Base-by-base conservation (phyloP, 35 echinoderm and acorn worm species). In the Lytechinus pictus region DNA sequence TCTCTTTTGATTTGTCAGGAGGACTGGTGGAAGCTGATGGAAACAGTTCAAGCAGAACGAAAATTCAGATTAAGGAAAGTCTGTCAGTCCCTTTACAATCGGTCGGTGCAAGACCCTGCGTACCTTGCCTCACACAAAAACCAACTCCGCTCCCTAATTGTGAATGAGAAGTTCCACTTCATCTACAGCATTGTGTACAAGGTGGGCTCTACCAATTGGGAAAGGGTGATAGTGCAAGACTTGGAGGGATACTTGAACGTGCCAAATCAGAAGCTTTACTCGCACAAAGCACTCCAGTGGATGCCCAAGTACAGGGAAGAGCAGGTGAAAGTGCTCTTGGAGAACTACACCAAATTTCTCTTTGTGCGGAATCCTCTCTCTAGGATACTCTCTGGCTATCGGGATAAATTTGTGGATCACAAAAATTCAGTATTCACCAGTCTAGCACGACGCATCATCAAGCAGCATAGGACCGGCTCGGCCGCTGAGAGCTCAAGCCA, bases 331-430 rank as follows among this genome's bases (percentile, higher is more conserved):
- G 28, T 97, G 13, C 88, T 86, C 53, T 86, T 99, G 89, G 53
- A 92, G 28, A 95, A 61, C 14, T 99, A 99, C 96, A 97, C 95
- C 28, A 99, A 97, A 86, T 99, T 99, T 86, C 79, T 99, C 0
- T 99, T 99, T 97, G 97, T 98, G 9, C 72, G 98, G 52, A 97
- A 99, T 89, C 98, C 98, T 54, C 94, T 97, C 9, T 95, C 96
- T 10, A 95, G 98, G 54, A 97, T 99, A 53, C 93, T 99, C 10
- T 99, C 98, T 28, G 98, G 96, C 1, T 99, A 97, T 86, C 95
- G 89, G n/a, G 98, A 99, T 95, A 99, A 99, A 94, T 99, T 99
- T 95, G 97, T 99, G n/a, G 97, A 99, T 21, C 97, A 99, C 56
- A 96, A 96, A 79, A 97, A 97, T 90, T 24, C 54, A 7, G 97